phyloP scores from a whole-genome alignment of 2,888 invertebrate genomes.

The Protodeltote pygarga region DNA sequence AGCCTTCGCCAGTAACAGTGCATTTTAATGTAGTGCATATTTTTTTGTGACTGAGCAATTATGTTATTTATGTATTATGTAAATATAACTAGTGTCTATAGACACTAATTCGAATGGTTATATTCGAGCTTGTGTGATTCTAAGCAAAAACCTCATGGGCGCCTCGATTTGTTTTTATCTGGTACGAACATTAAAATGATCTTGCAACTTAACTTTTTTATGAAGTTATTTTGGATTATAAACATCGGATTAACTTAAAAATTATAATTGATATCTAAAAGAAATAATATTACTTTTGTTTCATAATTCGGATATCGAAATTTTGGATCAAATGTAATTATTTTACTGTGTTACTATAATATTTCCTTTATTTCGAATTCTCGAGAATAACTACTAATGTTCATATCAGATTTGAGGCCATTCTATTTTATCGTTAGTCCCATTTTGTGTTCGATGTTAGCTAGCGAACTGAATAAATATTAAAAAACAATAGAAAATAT shows the following conservation, averaged over 20 bases:
- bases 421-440: constrained; percentile 28
- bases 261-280: constrained; percentile 19
- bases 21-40: constrained; percentile 75
- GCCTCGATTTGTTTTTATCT: constrained; percentile 36
- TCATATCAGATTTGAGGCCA: constrained; percentile 43
- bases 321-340: too few species aligned
- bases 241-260: constrained; percentile 1
- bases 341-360: too few species aligned
- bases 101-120: constrained; percentile 28
- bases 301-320: too few species aligned
- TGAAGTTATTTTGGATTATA: too few species aligned
- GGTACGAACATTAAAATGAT: constrained; percentile 37
- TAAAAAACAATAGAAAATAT: not conserved
- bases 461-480: constrained; percentile 19
- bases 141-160: constrained; percentile 31
- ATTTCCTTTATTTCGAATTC: too few species aligned
- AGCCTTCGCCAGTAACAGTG: constrained; percentile 80
- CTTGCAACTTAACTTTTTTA: constrained; percentile 3
- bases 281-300: not conserved
- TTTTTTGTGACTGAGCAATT: constrained; percentile 67
- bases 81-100: constrained; percentile 26
- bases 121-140: constrained; percentile 36
- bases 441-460: constrained; percentile 13
- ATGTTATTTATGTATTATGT: constrained; percentile 45
- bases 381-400: too few species aligned